Evolutionary conservation across 2,113 vertebrate species (phyloP).

Genomic region (pig (Sus scrofa)): T2T-Sscrofa CM000812.6:196668001-196668500

Average conservation of each 20-base stretch:
- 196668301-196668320: neutral
- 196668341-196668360: neutral
- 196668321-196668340: neutral
- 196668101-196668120: neutral
- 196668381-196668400: neutral
- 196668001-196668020: neutral
- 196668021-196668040: neutral
- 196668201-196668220: too few species aligned
- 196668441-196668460: neutral
- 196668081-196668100: neutral
- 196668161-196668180: neutral
- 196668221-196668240: neutral
- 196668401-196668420: neutral
- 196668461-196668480: neutral
- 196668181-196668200: too few species aligned
- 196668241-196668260: neutral
- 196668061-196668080: neutral
- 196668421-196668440: slow-evolving; percentile 20
- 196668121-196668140: neutral
- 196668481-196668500: neutral
- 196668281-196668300: neutral
- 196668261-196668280: neutral
- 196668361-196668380: neutral
- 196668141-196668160: too few species aligned
- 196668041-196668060: neutral